Evolutionary conservation across 2,113 vertebrate genomes (phyloP), one percentile per base, ranked within the genome.

Genomic region (Cromileptes altivelis): DNA sequence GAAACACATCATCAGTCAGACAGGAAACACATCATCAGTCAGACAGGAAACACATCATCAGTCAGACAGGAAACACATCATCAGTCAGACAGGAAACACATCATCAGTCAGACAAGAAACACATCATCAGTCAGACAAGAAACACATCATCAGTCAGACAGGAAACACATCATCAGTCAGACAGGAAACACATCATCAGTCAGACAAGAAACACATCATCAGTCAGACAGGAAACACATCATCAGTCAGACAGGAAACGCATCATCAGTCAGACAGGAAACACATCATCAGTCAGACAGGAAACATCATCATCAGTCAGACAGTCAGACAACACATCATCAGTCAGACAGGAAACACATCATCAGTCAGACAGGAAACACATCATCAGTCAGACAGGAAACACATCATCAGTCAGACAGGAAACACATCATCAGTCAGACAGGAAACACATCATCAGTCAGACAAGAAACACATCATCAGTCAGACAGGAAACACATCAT

Each of bases 51-150:
- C 42, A 7, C 42, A 45, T 30, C 37, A 53, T 57, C 70, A 45
- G 0, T 8, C 49, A 62, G 4, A 60, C 72, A 75, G 27, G 72
- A 62, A 63, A 49, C 3, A 2, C 42, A 58, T 68, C 37, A 67
- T 60, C 55, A 70, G 17, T 25, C 3, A 37, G 4, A 50, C 73
- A 55, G 73, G 60, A 63, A n/a, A n/a, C n/a, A n/a, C n/a, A n/a
- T n/a, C n/a, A n/a, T n/a, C n/a, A n/a, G n/a, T 60, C 37, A 56
- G 11, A 68, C 58, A 53, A 62, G 72, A 78, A 69, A 67, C 11
- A 27, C 2, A 2, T 27, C 70, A 42, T 42, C 42, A 27, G 2
- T 62, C 33, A 55, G 9, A 67, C 56, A 52, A 61, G 71, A 77
- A 68, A 67, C 18, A 0, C n/a, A n/a, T 63, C 42, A 45, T 61